Base-by-base conservation (phyloP, 2,888 invertebrate species). In the Drosophila yooni region DNA sequence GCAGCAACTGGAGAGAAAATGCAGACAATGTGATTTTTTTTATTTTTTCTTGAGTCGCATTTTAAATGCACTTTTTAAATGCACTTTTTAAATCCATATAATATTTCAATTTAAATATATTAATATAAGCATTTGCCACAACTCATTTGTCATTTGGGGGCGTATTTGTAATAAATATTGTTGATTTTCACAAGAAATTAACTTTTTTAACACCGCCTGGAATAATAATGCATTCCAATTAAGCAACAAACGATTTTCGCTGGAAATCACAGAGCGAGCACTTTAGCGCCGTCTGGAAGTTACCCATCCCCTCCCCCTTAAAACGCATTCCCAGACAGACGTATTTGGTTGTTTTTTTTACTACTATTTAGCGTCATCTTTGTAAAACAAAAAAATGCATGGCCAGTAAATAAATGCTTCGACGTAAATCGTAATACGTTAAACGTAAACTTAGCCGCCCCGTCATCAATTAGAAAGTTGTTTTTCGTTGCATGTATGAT, bases 391-490 rank as follows among this genome's bases (percentile, higher is more conserved):
- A 74, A 70, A 71, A 73, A 74, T 76, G 81, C 77, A 81, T 70
- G 81, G 69, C 54, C 74, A 83, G 59, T 80, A 74, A 77, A 67
- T 79, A 63, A 58, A 34, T 50, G 60, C 63, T 40, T 50, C 54
- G 51, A 50, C 74, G 65, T 66, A 34, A 56, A 27, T 15, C 46
- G 21, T 15, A 43, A 43, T 43, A 60, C 74, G 65, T 66, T 34
- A 36, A 18, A 21, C 43, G 21, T 46, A 21, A 36, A 38, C 27
- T 65, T 63, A 50, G 52, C 29, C 43, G 36, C 46, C 74, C 40
- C 74, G 67, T 77, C 75, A 74, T 68, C 75, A 73, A 86, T 81
- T 83, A 81, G 83, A 83, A 83, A 86, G 87, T 83, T 75, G 84
- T 73, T 73, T 73, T 70, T 58, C 33, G 63, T 43, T 48, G 59